These are phyloP conservation scores for Parnassius mnemosyne DNA, from an alignment of 2,888 invertebrate genomes.

Conservation along the genomic window DNA sequence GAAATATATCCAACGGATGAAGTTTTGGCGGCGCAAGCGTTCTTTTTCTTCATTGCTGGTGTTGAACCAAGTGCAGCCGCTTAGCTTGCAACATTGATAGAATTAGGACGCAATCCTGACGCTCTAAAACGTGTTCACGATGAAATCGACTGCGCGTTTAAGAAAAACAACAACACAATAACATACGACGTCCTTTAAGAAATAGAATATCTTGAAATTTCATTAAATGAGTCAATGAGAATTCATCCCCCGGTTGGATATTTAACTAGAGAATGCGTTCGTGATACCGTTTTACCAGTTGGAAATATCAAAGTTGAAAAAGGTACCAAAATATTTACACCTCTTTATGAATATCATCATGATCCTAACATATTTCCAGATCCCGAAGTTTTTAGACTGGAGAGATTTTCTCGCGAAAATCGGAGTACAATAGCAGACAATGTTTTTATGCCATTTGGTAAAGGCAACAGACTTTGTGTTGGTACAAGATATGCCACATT, in stretches of 20 bases:
- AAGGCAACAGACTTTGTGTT: constrained; percentile 65
- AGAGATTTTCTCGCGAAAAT: constrained; percentile 50
- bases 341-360: constrained; percentile 57
- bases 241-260: constrained; percentile 53
- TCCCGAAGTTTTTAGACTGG: constrained; percentile 23
- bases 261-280: constrained; percentile 43
- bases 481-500: constrained; percentile 53
- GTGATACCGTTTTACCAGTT: constrained; percentile 49
- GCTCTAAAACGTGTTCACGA: constrained; percentile 48
- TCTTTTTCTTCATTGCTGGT: constrained; percentile 63
- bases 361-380: constrained; percentile 60
- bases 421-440: constrained; percentile 38
- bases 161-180: constrained; percentile 40
- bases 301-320: constrained; percentile 55
- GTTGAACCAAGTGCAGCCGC: constrained; percentile 58
- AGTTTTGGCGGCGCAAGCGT: constrained; percentile 54
- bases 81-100: constrained; percentile 47
- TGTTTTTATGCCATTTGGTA: constrained; percentile 66
- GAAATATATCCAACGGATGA: constrained; percentile 56
- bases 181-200: constrained; percentile 45
- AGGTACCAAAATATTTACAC: constrained; percentile 48
- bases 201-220: constrained; percentile 56
- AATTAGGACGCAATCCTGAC: constrained; percentile 54
- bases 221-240: constrained; percentile 48
- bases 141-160: constrained; percentile 50